Conservation (phyloP, 2,797 vertebrate genomes). For the Dryobates pubescens region DNA sequence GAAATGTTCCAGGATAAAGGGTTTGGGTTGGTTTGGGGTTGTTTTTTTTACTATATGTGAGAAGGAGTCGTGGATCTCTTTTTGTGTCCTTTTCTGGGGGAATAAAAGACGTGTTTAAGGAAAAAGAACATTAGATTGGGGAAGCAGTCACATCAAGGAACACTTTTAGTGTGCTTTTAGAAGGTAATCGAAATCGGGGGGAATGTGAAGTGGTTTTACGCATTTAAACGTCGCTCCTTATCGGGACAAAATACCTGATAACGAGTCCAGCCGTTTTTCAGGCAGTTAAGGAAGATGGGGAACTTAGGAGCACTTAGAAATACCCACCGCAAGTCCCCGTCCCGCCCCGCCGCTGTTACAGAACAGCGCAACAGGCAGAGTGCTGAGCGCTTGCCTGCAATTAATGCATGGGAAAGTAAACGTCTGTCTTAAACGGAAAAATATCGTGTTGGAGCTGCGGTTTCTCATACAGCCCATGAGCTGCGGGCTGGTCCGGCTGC, state of each 20-base stretch:
- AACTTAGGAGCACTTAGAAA: background rate
- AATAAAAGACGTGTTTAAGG: background rate
- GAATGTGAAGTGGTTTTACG: background rate
- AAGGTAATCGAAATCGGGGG: background rate
- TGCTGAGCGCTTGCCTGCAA: rapidly evolving
- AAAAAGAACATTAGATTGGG: background rate
- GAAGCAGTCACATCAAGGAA: background rate
- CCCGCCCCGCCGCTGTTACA: rapidly evolving
- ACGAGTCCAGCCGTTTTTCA: background rate
- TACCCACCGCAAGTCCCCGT: rapidly evolving
- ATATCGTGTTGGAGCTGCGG: rapidly evolving
- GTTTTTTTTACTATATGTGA: background rate
- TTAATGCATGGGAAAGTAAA: rapidly evolving
- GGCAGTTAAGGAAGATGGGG: background rate
- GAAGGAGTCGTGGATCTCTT: background rate
- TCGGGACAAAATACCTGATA: background rate
- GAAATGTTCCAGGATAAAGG: background rate
- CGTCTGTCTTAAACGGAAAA: rapidly evolving
- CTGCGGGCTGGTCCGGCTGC: rapidly evolving
- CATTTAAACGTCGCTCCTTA: background rate
- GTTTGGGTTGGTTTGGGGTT: background rate
- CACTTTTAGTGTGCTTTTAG: background rate
- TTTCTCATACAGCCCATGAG: background rate
- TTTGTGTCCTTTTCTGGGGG: background rate
- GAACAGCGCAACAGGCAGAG: rapidly evolving